phyloP scores from a whole-genome alignment of 1,140 invertebrate genomes.

The Acromyrmex charruanus region DNA sequence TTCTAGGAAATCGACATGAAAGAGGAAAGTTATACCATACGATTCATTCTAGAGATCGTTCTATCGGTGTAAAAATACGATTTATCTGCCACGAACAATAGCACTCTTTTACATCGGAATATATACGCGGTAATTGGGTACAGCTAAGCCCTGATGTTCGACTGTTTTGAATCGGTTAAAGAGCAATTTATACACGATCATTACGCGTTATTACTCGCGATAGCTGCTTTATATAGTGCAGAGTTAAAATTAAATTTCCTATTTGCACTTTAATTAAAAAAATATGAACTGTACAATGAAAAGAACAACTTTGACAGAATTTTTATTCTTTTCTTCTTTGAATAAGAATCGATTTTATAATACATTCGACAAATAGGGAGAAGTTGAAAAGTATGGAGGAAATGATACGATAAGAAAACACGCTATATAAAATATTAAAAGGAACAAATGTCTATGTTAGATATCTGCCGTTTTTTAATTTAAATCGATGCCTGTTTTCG shows the following conservation, averaged over 20 bases:
- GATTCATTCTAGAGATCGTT: slow-evolving; percentile 1
- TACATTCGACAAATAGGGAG: neutral
- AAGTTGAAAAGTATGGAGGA: neutral
- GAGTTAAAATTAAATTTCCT: neutral
- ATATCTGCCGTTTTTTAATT: slow-evolving; percentile 31
- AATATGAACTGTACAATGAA: neutral
- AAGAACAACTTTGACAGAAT: neutral
- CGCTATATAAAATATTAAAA: neutral
- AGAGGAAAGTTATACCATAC: slow-evolving; percentile 23
- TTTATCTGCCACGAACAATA: slow-evolving; percentile 36
- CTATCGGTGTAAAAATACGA: neutral
- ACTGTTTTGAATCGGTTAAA: neutral
- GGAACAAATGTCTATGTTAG: neutral
- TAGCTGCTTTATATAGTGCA: neutral
- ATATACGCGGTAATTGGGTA: neutral
- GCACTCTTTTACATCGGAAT: slow-evolving; percentile 13
- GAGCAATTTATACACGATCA: neutral
- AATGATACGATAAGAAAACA: neutral
- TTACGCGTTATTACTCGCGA: too few relatives aligned
- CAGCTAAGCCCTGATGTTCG: too few relatives aligned
- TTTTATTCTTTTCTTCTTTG: neutral
- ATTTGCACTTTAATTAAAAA: neutral
- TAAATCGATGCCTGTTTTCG: slow-evolving; percentile 43
- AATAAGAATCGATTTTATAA: neutral
- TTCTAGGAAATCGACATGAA: slow-evolving; percentile 60